Conservation (phyloP, 2,797 vertebrate genomes). For the Aeoliscus strigatus region DNA sequence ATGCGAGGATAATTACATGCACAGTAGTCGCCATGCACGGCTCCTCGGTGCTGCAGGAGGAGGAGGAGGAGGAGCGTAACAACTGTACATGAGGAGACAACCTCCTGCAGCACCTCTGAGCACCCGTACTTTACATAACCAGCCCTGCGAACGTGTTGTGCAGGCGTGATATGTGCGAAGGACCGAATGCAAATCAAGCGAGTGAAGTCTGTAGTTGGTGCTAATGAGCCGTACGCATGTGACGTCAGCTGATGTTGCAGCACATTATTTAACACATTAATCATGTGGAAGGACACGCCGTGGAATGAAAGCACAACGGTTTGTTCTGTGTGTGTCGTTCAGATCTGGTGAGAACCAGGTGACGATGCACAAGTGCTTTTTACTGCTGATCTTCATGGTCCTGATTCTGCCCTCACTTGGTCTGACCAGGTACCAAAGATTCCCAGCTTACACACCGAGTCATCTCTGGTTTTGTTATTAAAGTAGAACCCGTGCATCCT, state of each 20-base stretch:
- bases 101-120: conserved; percentile 52
- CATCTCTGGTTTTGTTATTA: too few species aligned
- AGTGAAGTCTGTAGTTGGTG: conserved; percentile 43
- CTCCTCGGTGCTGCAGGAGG: conserved; percentile 30
- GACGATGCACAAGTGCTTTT: conserved; percentile 95
- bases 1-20: conserved; percentile 73
- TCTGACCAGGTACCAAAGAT: conserved; percentile 84
- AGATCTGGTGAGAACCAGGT: conserved; percentile 90
- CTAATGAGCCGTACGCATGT: conserved; percentile 36
- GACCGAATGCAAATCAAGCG: conserved; percentile 50
- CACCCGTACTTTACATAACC: conserved; percentile 59
- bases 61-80: conserved; percentile 56
- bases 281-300: conserved; percentile 1
- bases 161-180: conserved; percentile 59
- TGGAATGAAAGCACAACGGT: too few species aligned
- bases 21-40: conserved; percentile 55
- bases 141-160: conserved; percentile 56
- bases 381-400: conserved; percentile 95
- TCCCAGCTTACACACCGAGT: not conserved
- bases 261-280: conserved; percentile 5
- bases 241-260: conserved; percentile 29
- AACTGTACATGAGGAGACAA: conserved; percentile 56
- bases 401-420: conserved; percentile 94
- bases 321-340: conserved; percentile 16
- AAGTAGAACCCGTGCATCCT: not conserved